Conservation (phyloP, 2,797 vertebrate genomes). For the Pseudocheirus occidentalis region DNA sequence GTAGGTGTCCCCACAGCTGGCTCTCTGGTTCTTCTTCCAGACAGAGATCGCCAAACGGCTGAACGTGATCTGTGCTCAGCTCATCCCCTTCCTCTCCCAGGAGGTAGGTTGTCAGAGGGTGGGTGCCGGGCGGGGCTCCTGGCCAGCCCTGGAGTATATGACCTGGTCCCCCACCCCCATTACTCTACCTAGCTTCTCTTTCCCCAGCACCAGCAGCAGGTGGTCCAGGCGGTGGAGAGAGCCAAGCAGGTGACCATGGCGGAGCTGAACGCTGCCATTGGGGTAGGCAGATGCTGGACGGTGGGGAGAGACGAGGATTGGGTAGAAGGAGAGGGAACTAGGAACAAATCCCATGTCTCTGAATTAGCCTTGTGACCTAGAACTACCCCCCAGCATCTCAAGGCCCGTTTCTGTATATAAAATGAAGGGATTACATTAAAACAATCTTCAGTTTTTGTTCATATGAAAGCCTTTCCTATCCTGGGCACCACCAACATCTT, state of each 20-base stretch:
- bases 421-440: neutral
- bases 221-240: constrained; percentile 89
- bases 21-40: constrained; percentile 77
- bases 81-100: constrained; percentile 90
- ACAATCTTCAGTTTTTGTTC: neutral
- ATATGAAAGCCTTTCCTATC: neutral
- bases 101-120: constrained; percentile 84
- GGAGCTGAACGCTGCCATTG: constrained; percentile 90
- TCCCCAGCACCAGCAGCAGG: constrained; percentile 90
- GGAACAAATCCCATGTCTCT: neutral
- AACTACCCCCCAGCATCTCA: neutral
- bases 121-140: fast-evolving
- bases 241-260: constrained; percentile 91
- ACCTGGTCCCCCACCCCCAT: constrained; percentile 50
- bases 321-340: neutral
- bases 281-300: constrained; percentile 86
- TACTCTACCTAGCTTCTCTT: neutral
- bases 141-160: neutral
- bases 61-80: constrained; percentile 90
- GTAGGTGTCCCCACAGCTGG: fast-evolving
- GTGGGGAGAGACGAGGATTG: neutral
- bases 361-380: neutral
- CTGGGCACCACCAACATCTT: neutral
- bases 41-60: constrained; percentile 91
- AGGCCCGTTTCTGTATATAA: neutral